Evolutionary conservation across 2,113 vertebrate genomes (phyloP).

Genomic region (Carettochelys insculpta): DNA sequence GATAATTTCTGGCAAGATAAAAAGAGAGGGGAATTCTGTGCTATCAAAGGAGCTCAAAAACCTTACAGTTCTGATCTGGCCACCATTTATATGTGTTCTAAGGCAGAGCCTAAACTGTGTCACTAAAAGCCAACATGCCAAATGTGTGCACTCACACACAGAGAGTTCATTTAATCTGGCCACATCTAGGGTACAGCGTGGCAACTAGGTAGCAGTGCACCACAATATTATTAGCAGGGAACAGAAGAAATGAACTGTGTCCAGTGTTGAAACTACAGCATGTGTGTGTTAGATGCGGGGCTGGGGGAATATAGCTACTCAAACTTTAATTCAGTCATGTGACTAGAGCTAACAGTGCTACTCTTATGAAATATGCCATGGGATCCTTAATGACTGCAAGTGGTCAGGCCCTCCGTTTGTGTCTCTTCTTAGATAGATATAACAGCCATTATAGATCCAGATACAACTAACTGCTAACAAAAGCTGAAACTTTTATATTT

Average conservation of each 20-base stretch:
- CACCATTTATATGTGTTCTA: background rate
- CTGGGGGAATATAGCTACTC: constrained; percentile 29
- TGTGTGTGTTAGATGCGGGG: constrained; percentile 24
- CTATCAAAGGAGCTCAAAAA: background rate
- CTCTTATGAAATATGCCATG: constrained; percentile 48
- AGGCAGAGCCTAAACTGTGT: background rate
- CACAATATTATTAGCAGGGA: background rate
- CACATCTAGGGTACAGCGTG: constrained; percentile 9
- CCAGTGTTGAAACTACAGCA: background rate
- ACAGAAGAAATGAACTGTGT: background rate
- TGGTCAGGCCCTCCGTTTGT: constrained; percentile 54
- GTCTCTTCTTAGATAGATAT: constrained; percentile 64
- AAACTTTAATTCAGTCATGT: constrained; percentile 13
- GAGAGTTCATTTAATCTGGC: background rate
- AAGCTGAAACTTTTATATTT: constrained; percentile 72
- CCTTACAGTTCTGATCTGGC: background rate
- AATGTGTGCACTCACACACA: background rate
- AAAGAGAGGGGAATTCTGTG: background rate
- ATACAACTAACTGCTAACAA: constrained; percentile 59
- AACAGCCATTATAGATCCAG: constrained; percentile 73
- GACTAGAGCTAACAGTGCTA: constrained; percentile 24
- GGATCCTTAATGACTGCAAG: constrained; percentile 73
- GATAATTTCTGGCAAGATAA: background rate
- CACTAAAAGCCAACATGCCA: accelerated
- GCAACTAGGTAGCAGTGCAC: background rate